These are phyloP conservation scores for Triplophysa dalaica DNA, from an alignment of 2,113 vertebrate genomes.

Conservation along the genomic window DNA sequence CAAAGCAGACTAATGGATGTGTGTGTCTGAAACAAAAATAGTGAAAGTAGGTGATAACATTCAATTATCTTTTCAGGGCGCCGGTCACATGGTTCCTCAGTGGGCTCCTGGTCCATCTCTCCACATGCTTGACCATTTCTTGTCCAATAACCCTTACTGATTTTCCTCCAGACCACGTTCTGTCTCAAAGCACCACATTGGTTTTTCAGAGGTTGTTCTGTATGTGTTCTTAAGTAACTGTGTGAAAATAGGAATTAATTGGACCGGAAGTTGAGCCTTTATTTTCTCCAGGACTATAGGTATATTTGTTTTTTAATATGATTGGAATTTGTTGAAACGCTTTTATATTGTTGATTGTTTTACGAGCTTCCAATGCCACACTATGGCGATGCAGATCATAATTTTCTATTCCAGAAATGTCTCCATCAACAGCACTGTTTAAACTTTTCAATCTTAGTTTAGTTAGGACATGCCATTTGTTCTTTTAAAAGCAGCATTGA, in stretches of 20 bases:
- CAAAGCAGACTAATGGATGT: not conserved
- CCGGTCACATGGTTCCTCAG: slow-evolving; percentile 82
- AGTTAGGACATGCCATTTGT: too few relatives aligned
- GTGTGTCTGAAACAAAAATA: not conserved
- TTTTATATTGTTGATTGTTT: not conserved
- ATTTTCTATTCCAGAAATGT: not conserved
- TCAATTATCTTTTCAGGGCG: slow-evolving; percentile 67
- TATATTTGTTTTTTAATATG: not conserved
- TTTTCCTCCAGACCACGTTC: not conserved
- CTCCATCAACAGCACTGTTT: too few relatives aligned
- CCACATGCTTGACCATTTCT: slow-evolving; percentile 75
- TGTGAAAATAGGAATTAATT: not conserved
- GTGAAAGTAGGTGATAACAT: not conserved
- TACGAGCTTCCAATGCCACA: not conserved
- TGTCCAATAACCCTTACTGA: slow-evolving; percentile 68
- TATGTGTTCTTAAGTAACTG: not conserved
- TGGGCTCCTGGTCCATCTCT: slow-evolving; percentile 76
- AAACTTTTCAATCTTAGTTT: too few relatives aligned
- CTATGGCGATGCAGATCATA: not conserved
- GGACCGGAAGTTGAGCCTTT: not conserved
- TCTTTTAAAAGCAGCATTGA: too few relatives aligned
- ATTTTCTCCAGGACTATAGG: not conserved
- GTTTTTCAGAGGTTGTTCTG: not conserved
- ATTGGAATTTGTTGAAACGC: not conserved
- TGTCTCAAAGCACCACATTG: not conserved